Evolutionary conservation across 2,888 invertebrate species (phyloP).

Genomic region (Xestoiulus laeticollis): DNA sequence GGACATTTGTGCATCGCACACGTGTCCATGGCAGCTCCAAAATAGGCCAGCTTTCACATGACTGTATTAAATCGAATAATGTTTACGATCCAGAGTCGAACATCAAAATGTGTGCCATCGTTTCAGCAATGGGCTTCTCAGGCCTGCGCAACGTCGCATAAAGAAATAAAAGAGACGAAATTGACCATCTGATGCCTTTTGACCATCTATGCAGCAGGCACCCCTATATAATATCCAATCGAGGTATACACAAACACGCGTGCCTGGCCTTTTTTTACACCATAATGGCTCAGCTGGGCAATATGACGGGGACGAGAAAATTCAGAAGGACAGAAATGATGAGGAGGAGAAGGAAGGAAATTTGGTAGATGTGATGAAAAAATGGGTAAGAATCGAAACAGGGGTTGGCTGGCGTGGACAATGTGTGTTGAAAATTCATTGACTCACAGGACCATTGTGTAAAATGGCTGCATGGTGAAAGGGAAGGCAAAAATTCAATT

Average conservation of each 20-base stretch:
- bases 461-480: neutral
- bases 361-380: conserved; percentile 23
- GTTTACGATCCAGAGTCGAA: conserved; percentile 23
- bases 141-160: conserved; percentile 23
- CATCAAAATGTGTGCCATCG: conserved; percentile 2
- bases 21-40: neutral
- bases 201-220: neutral
- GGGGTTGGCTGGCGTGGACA: neutral
- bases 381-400: neutral
- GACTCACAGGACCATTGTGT: conserved; percentile 15
- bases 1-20: neutral
- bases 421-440: neutral
- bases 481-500: conserved; percentile 15
- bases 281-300: conserved; percentile 37
- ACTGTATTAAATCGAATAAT: conserved; percentile 27
- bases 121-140: neutral
- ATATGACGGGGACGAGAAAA: neutral
- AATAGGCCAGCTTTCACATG: neutral
- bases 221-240: conserved; percentile 2
- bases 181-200: conserved; percentile 34
- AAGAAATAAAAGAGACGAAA: conserved; percentile 31
- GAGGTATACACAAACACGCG: conserved; percentile 8
- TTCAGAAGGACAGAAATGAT: neutral
- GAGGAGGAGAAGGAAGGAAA: conserved; percentile 15
- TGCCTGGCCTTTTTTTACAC: neutral